These are phyloP conservation scores for Trichosurus vulpecula DNA, from an alignment of 2,797 vertebrate species.

Conservation along the genomic window DNA sequence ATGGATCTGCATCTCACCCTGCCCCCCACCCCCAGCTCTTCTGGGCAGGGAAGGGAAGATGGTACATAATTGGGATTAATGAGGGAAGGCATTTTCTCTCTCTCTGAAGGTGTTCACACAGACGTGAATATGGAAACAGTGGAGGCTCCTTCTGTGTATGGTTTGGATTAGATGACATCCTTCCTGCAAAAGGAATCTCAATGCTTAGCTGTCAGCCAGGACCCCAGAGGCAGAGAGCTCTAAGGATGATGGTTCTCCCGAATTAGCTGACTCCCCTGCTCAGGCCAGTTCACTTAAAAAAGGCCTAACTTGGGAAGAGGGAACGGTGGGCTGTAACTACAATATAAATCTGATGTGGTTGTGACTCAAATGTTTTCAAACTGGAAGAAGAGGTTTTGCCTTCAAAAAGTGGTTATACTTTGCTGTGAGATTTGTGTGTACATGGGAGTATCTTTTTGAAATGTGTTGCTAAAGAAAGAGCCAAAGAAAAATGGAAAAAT, in stretches of 20 bases:
- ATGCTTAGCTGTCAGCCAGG: not conserved
- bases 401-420: not conserved
- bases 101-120: not conserved
- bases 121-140: not conserved
- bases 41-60: not conserved
- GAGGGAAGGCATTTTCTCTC: not conserved
- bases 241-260: not conserved
- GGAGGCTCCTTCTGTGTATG: not conserved
- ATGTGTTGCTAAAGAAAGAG: not conserved
- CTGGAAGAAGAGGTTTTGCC: not conserved
- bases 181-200: not conserved
- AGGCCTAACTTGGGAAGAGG: not conserved
- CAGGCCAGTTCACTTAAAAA: not conserved
- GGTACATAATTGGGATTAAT: not conserved
- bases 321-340: no score
- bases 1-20: no score
- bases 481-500: not conserved
- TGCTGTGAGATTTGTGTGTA: not conserved
- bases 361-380: not conserved
- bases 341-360: not conserved
- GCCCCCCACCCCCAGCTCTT: fast-evolving
- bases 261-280: not conserved
- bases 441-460: not conserved
- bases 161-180: not conserved
- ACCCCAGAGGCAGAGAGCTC: not conserved